Conservation (phyloP, 2,888 invertebrate genomes). For the Macrostomum cliftonense region DNA sequence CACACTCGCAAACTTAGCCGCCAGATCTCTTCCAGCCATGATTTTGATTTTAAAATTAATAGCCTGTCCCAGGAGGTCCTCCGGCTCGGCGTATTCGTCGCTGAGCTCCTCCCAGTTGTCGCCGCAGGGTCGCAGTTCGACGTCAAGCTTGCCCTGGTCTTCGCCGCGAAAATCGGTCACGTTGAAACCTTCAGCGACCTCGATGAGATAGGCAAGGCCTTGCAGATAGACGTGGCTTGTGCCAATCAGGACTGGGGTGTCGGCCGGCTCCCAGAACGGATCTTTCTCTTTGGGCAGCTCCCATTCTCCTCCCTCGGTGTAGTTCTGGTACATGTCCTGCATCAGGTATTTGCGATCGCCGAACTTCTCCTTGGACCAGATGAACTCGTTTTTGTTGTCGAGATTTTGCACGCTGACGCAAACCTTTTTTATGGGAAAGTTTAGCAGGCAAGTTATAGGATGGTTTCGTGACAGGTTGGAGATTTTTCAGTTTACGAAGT, state of each 20-base stretch:
- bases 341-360: conserved; percentile 22
- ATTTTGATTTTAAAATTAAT: no score
- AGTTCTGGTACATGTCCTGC: conserved; percentile 19
- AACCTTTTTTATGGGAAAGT: conserved; percentile 15
- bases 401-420: conserved; percentile 26
- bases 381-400: conserved; percentile 20
- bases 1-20: no score
- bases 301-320: conserved; percentile 16
- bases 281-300: conserved; percentile 17
- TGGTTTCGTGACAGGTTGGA: no score
- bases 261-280: conserved; percentile 26
- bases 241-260: conserved; percentile 11
- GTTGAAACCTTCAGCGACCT: conserved; percentile 20
- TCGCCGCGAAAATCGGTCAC: conserved; percentile 21
- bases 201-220: conserved; percentile 19
- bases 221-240: conserved; percentile 21
- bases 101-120: not conserved
- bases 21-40: no score
- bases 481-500: no score
- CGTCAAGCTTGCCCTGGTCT: conserved; percentile 19
- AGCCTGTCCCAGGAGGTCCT: no score
- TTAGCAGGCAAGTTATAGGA: no score
- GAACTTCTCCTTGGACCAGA: conserved; percentile 22
- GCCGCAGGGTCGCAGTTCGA: conserved; percentile 19
- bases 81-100: no score